Evolutionary conservation across 2,797 vertebrate genomes (phyloP).

Genomic region (Periophthalmus magnuspinnatus): DNA sequence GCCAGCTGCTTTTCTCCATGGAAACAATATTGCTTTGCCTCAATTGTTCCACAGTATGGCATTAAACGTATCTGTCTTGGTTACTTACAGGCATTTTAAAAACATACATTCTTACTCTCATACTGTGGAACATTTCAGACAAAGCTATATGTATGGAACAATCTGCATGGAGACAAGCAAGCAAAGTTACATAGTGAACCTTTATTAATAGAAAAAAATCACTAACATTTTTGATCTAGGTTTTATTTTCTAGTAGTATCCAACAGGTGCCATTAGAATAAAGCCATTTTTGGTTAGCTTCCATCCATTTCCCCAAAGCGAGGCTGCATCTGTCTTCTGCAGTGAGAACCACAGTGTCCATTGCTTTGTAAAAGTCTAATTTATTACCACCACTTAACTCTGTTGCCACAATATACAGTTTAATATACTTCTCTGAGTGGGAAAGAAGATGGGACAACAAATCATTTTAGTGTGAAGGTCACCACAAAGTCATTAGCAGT

Average conservation of each 20-base stretch:
- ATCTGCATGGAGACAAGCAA: too few species aligned
- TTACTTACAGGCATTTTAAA: neutral
- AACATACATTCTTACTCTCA: neutral
- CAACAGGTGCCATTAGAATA: neutral
- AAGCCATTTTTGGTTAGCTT: neutral
- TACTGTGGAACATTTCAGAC: neutral
- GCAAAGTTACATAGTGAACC: neutral
- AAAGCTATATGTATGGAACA: neutral
- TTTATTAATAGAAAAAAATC: neutral
- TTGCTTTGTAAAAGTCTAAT: slow-evolving; percentile 8
- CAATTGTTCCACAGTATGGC: neutral
- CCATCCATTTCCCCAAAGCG: neutral
- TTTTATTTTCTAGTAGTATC: slow-evolving; percentile 1
- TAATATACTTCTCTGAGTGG: neutral
- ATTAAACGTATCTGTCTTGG: neutral
- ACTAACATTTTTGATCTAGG: neutral
- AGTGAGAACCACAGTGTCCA: neutral
- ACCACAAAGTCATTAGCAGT: slow-evolving; percentile 29
- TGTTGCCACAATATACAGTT: slow-evolving; percentile 7
- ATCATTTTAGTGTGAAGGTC: slow-evolving; percentile 32
- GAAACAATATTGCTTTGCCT: too few species aligned
- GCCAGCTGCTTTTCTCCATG: too few species aligned
- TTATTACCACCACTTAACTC: slow-evolving; percentile 3
- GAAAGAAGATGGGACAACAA: slow-evolving; percentile 12
- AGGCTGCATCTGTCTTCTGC: neutral